phyloP scores from a whole-genome alignment of 92 coral and sea anemone species.

The Parazoanthus darwini region DNA sequence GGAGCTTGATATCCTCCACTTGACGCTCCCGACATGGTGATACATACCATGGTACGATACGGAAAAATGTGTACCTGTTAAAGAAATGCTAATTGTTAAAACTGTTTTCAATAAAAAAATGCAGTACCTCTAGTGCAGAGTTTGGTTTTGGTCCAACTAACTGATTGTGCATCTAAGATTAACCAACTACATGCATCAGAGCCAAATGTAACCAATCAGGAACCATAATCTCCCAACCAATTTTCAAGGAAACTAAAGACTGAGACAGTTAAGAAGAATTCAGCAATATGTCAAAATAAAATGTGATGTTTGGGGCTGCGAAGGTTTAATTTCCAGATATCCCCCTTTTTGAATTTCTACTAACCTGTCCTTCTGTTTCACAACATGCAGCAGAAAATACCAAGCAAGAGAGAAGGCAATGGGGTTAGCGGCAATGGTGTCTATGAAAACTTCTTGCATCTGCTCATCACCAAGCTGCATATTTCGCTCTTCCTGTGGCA shows the following conservation, averaged over 20 bases:
- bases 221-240: no score
- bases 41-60: slow-evolving; percentile 80
- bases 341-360: background rate
- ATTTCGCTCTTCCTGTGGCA: slow-evolving; percentile 62
- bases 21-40: slow-evolving; percentile 79
- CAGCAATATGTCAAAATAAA: no score
- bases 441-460: slow-evolving; percentile 75
- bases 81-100: background rate
- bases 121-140: no score
- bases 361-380: slow-evolving; percentile 92
- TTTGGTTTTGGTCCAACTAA: no score
- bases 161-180: no score
- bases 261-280: no score
- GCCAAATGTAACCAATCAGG: no score
- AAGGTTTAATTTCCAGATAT: background rate
- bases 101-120: background rate
- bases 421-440: slow-evolving; percentile 75
- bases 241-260: no score
- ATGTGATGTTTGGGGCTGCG: no score
- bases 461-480: slow-evolving; percentile 55
- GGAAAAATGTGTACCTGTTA: slow-evolving; percentile 64
- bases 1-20: slow-evolving; percentile 88
- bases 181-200: no score
- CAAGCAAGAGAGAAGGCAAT: slow-evolving; percentile 90
- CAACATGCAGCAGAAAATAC: slow-evolving; percentile 74